Evolutionary conservation across 2,888 invertebrate genomes (phyloP).

Genomic region (Hydriomena furcata): DNA sequence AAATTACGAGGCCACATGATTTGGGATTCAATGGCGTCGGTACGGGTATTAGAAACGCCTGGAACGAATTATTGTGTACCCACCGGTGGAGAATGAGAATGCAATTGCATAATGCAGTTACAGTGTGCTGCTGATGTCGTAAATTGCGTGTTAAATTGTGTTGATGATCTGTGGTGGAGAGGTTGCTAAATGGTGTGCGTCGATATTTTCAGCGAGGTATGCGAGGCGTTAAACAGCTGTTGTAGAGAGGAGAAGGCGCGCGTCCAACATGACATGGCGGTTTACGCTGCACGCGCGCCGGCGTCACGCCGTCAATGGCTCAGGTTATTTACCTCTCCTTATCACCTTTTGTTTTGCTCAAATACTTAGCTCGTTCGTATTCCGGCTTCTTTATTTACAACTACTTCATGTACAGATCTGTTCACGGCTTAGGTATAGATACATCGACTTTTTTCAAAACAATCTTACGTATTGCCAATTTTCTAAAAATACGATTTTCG

Average conservation of each 20-base stretch:
- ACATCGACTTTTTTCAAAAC: neutral
- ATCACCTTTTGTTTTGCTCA: conserved; percentile 82
- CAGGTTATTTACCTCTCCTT: conserved; percentile 82
- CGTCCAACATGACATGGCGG: conserved; percentile 41
- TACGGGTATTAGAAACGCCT: conserved; percentile 60
- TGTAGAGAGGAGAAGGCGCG: conserved; percentile 43
- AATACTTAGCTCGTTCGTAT: conserved; percentile 65
- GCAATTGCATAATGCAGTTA: conserved; percentile 29
- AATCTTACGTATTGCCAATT: neutral
- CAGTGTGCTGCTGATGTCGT: conserved; percentile 28
- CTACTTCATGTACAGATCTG: conserved; percentile 10
- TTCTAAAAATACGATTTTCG: neutral
- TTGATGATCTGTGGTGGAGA: conserved; percentile 39
- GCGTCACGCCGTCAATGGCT: conserved; percentile 76
- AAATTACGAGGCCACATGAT: conserved; percentile 71
- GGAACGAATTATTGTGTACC: conserved; percentile 58
- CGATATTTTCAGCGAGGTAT: conserved; percentile 65
- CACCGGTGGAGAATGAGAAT: conserved; percentile 38
- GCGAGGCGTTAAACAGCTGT: conserved; percentile 69
- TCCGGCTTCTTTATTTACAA: conserved; percentile 33
- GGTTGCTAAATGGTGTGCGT: conserved; percentile 50
- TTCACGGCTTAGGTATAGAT: conserved; percentile 3
- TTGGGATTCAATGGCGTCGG: conserved; percentile 61
- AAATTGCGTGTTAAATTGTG: conserved; percentile 41
- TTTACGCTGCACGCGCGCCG: conserved; percentile 42